A percentile compares a stretch with the other conserved stretches of the same genome.
phyloP scores from a whole-genome alignment of 2,113 vertebrate genomes.

The Proterorhinus semilunaris region DNA sequence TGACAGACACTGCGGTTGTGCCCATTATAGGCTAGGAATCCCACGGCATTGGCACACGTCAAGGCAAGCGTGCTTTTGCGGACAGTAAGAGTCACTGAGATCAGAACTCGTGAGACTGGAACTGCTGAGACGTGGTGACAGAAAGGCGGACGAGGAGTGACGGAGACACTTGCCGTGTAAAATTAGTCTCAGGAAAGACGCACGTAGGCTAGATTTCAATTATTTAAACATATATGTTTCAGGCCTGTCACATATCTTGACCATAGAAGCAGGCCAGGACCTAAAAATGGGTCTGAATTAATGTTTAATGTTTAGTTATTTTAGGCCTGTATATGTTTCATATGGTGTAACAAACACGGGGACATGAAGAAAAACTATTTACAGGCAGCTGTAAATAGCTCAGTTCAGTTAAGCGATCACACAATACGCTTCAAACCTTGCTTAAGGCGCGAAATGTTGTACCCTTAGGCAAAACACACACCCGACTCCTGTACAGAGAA shows the following conservation, averaged over 20 bases:
- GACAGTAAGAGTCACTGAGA: slow-evolving; percentile 55
- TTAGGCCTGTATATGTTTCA: no score
- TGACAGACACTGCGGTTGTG: slow-evolving; percentile 27
- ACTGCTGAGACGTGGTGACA: slow-evolving; percentile 23
- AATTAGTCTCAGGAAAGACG: slow-evolving; percentile 9
- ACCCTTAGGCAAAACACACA: no score
- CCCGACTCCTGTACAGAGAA: no score
- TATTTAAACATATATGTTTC: background rate
- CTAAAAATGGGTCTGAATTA: background rate
- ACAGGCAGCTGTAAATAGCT: no score
- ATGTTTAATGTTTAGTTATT: no score
- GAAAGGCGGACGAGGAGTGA: slow-evolving; percentile 19
- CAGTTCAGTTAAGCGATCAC: no score
- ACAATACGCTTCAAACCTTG: no score
- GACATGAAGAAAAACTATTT: no score
- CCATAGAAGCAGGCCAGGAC: background rate
- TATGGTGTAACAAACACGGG: no score
- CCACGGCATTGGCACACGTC: slow-evolving; percentile 56
- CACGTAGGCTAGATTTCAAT: background rate
- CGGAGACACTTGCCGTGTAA: slow-evolving; percentile 17
- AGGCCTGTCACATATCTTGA: background rate
- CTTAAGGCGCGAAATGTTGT: no score
- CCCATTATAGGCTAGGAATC: slow-evolving; percentile 48
- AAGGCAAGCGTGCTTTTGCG: slow-evolving; percentile 64
- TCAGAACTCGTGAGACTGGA: slow-evolving; percentile 32